Evolutionary conservation across 2,797 vertebrate species (phyloP), one percentile per base, ranked within the genome.

Genomic region (Gymnoscopelus braueri): DNA sequence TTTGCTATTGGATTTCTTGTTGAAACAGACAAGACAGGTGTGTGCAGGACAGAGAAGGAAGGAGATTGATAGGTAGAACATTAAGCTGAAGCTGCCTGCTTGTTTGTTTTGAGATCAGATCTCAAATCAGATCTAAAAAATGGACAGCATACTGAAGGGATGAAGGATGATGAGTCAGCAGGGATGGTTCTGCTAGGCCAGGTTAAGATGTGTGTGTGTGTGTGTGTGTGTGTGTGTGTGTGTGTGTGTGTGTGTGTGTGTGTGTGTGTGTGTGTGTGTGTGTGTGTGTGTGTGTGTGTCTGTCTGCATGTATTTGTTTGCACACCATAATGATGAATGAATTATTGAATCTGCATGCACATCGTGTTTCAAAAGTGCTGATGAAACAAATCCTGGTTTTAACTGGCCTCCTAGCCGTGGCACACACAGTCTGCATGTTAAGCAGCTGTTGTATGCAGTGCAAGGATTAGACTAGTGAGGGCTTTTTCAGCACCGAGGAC

Each of bases 401-500:
- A 61, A 44, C 58, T 69, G 69, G 47, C 58, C 64, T 5, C 12
- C 47, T 65, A 69, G 60, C 49, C 51, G 67, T 32, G 0, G 15
- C 29, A 44, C 74, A 68, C 55, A 69, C 74, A 75, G 65, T 75
- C 39, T 69, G 85, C 84, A 87, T 91, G 76, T 76, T 75, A 79
- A 90, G 52, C 76, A 74, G 80, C 63, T 71, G 80, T 81, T 67
- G 78, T 70, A 78, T 44, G 68, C 75, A 75, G 57, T 49, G 56
- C 57, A 63, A 63, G 70, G 67, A 61, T 49, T 13, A 15, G 65
- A 10, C 35, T 44, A 44, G 39, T 7, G 65, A 63, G 65, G 73
- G 26, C 66, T 51, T 72, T 76, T 90, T 88, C 89, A 93, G 92
- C 78, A 93, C 93, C 89, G 26, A 69, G 92, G 93, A 94, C 88